Evolutionary conservation across 1,140 invertebrate genomes (phyloP).

Genomic region (Archegozetes longisetosus): DNA sequence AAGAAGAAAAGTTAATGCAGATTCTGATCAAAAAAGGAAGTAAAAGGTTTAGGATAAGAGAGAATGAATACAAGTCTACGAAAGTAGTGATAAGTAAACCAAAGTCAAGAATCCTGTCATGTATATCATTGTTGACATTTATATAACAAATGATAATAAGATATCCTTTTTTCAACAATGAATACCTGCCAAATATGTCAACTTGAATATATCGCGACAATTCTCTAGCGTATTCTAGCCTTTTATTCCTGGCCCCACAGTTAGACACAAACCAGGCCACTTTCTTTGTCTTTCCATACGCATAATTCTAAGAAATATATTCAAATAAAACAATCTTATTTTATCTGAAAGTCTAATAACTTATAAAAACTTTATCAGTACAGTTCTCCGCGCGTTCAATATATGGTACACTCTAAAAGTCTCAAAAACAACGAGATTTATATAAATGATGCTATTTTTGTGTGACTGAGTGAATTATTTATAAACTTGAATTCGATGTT

Average conservation of each 20-base stretch:
- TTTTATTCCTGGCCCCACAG: constrained; percentile 70
- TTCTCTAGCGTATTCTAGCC: constrained; percentile 70
- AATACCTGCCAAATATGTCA: constrained; percentile 62
- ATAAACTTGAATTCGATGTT: too few species aligned
- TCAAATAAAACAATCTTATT: neutral
- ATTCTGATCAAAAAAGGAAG: too few species aligned
- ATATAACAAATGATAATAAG: neutral
- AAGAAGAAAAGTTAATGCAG: neutral
- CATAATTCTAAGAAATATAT: constrained; percentile 6
- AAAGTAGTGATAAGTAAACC: too few species aligned
- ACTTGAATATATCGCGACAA: constrained; percentile 68
- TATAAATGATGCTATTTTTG: too few species aligned
- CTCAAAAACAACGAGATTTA: neutral
- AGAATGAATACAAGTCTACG: too few species aligned
- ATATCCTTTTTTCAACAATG: neutral
- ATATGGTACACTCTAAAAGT: too few species aligned
- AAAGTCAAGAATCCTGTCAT: too few species aligned
- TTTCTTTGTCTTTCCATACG: constrained; percentile 56
- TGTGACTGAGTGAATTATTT: too few species aligned
- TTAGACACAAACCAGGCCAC: constrained; percentile 97
- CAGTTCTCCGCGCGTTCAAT: neutral
- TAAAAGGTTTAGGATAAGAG: too few species aligned
- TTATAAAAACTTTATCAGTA: neutral
- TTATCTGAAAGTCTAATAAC: neutral
- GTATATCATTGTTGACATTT: too few species aligned